Evolutionary conservation across 2,797 vertebrate genomes (phyloP).

Genomic region (Lepus townsendii): DNA sequence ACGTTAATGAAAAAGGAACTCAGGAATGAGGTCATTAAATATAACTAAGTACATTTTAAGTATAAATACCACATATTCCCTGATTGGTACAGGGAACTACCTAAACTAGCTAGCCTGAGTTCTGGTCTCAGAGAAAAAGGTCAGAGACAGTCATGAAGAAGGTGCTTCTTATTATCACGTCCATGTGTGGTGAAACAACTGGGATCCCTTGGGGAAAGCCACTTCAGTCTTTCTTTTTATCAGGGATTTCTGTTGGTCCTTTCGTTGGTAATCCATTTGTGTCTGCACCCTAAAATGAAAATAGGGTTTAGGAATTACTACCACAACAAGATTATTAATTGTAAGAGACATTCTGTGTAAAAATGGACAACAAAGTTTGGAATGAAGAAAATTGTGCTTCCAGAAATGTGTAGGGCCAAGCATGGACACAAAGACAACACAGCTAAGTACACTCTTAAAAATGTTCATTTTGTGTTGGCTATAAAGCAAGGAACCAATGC

Average conservation of each 20-base stretch:
- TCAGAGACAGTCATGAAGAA: constrained; percentile 75
- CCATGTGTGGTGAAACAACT: constrained; percentile 54
- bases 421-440: neutral
- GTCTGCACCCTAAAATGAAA: constrained; percentile 72
- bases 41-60: constrained; percentile 73
- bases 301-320: constrained; percentile 26
- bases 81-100: constrained; percentile 59
- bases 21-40: constrained; percentile 77
- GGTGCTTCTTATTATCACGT: constrained; percentile 81
- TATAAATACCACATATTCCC: constrained; percentile 66
- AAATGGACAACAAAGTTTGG: constrained; percentile 32
- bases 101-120: constrained; percentile 46
- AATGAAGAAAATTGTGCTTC: constrained; percentile 4
- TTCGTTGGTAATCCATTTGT: constrained; percentile 84
- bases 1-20: constrained; percentile 54
- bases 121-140: constrained; percentile 78
- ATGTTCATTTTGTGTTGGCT: neutral
- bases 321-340: neutral
- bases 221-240: constrained; percentile 93
- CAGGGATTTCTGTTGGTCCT: constrained; percentile 83
- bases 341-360: neutral
- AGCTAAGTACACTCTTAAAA: neutral
- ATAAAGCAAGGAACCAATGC: neutral
- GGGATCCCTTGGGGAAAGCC: constrained; percentile 34
- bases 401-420: neutral